A percentile compares a stretch with the other conserved stretches of the same genome.
Evolutionary conservation across 2,113 vertebrate genomes (phyloP).

Genomic region (Athene cunicularia): DNA sequence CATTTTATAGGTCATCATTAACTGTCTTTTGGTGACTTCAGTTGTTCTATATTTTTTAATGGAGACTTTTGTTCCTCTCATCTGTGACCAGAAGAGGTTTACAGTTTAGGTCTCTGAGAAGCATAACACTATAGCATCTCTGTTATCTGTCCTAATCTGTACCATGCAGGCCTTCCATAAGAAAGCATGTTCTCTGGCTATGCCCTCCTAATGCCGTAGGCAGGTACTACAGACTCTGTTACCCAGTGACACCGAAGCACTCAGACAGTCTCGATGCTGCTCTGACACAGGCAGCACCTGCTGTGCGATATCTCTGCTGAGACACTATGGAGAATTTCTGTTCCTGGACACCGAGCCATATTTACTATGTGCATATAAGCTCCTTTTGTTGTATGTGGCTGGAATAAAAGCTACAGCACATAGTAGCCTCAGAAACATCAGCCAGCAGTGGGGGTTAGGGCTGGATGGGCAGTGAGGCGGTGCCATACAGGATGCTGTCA

Average conservation of each 20-base stretch:
- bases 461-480: rapidly evolving
- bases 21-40: constrained; percentile 54
- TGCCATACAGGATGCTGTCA: constrained; percentile 38
- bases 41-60: constrained; percentile 3
- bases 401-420: background rate
- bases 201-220: background rate
- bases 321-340: background rate
- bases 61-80: background rate
- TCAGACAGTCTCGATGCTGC: background rate
- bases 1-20: constrained; percentile 50
- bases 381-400: background rate
- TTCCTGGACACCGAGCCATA: background rate
- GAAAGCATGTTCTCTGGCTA: background rate
- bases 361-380: background rate
- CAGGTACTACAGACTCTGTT: background rate
- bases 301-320: background rate
- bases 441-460: background rate
- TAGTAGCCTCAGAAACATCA: background rate
- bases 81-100: background rate
- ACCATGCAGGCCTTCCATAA: background rate
- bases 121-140: background rate
- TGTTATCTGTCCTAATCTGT: background rate
- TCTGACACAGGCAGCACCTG: background rate
- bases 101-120: background rate
- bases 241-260: background rate